phyloP scores from a whole-genome alignment of 2,797 vertebrate species.

The Enteromius mattozi region DNA sequence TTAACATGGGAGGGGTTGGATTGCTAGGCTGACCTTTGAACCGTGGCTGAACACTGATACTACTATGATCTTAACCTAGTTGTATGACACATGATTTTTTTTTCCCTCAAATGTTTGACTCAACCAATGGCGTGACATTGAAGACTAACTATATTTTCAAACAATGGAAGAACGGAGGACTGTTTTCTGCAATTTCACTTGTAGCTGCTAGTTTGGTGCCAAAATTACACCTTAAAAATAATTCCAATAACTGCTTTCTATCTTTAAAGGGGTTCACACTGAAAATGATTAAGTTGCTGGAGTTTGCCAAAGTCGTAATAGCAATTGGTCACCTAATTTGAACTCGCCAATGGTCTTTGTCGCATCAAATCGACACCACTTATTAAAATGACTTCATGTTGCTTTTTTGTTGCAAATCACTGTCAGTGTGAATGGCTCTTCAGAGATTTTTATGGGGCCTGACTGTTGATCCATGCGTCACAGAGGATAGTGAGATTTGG shows the following conservation, averaged over 20 bases:
- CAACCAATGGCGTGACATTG: background rate
- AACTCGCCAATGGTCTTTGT: background rate
- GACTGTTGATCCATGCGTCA: background rate
- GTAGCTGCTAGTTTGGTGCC: background rate
- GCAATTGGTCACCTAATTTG: background rate
- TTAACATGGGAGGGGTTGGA: background rate
- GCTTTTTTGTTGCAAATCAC: background rate
- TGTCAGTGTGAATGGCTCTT: background rate
- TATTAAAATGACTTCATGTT: background rate
- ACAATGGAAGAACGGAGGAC: background rate
- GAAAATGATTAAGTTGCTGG: background rate
- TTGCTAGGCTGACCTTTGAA: conserved; percentile 4
- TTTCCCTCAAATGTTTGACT: background rate
- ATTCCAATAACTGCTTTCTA: background rate
- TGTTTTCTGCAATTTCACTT: background rate
- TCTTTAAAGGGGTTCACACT: conserved; percentile 16
- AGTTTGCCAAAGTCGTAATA: background rate
- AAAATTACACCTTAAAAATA: background rate
- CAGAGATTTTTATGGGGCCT: background rate
- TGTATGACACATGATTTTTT: background rate
- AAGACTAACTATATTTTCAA: background rate
- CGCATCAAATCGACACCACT: background rate
- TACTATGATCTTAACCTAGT: background rate
- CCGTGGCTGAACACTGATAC: background rate
- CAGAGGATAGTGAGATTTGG: background rate